Percentiles rank a stretch among this genome's conserved stretches.
Evolutionary conservation across 2,113 vertebrate genomes (phyloP).

Genomic region (zebrafish (Danio rerio)): GRCz12tu NC_133183.1:20225001-20225500

Average conservation of each 20-base stretch:
- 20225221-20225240: slow-evolving; percentile 96
- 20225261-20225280: not conserved
- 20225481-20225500: not conserved
- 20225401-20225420: no score
- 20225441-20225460: no score
- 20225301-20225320: not conserved
- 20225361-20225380: not conserved
- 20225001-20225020: no score
- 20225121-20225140: slow-evolving; percentile 95
- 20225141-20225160: slow-evolving; percentile 96
- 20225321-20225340: not conserved
- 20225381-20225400: no score
- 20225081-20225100: slow-evolving; percentile 98
- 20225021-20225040: no score
- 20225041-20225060: slow-evolving; percentile 13
- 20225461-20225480: not conserved
- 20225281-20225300: not conserved
- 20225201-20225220: slow-evolving; percentile 98
- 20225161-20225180: slow-evolving; percentile 99
- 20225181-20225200: slow-evolving; percentile 96
- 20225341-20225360: not conserved
- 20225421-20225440: no score
- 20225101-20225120: slow-evolving; percentile 95
- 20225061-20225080: slow-evolving; percentile 98
- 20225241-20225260: slow-evolving; percentile 93